Evolutionary conservation across 2,888 invertebrate species (phyloP), one percentile per base, ranked within the genome.

Genomic region (Chelonus formosanus): DNA sequence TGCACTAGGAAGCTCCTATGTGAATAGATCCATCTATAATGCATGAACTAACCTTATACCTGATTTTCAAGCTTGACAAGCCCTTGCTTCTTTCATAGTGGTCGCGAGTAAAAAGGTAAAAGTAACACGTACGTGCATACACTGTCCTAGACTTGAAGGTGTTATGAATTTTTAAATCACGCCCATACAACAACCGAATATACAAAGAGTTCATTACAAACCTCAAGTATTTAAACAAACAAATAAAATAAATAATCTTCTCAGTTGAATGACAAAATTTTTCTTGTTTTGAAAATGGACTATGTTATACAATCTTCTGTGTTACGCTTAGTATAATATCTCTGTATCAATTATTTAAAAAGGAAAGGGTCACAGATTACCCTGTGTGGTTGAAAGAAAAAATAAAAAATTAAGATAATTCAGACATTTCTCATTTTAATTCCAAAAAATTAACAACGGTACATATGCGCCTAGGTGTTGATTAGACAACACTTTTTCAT

Each of bases 11-110:
- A 63, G 65, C 71, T 71, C 73, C 71, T 52, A 32, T 52, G 52
- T 52, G 74, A 76, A 77, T 76, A 74, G 75, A 69, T 76, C 55
- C 66, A 78, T 79, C 78, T 78, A 79, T 79, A 78, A 79, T 79
- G 76, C 79, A 79, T 77, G 75, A 73, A 63, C 71, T 63, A 71
- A 70, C 69, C 74, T 76, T 75, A 77, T 74, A 74, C 76, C 72
- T 74, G 76, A 78, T 78, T 78, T 78, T 75, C 74, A 71, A 78
- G 78, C 74, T 72, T 71, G 60, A 68, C 71, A 54, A 56, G 63
- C 53, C 50, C 35, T 59, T 40, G 40, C 3, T 40, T 61, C 61
- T 43, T 61, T 50, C 57, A 36, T 43, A 45, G 50, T 52, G 50
- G 57, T 58, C 34, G 50, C 34, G 44, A 10, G 45, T 45, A 61